These are phyloP conservation scores for Epistrophella euchroma DNA, from an alignment of 2,888 invertebrate species.

Conservation along the genomic window DNA sequence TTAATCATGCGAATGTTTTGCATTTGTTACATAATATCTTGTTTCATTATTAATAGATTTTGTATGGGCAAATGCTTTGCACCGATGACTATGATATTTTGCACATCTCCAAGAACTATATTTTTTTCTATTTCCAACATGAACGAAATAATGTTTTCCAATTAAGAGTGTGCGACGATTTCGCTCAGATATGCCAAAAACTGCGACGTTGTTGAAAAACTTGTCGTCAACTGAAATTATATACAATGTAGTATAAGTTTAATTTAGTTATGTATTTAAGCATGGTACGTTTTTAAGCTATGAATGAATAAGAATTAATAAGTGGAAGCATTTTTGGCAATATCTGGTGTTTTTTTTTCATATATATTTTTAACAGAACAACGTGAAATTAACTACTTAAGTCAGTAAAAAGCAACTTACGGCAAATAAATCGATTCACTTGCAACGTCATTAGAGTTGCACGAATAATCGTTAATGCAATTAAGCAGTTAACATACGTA, in stretches of 20 bases:
- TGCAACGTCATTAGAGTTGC: too few relatives aligned
- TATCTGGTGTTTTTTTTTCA: too few relatives aligned
- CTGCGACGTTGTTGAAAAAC: slow-evolving; percentile 11
- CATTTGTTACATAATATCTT: slow-evolving; percentile 1
- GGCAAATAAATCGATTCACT: too few relatives aligned
- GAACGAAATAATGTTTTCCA: slow-evolving; percentile 20
- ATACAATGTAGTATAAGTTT: neutral
- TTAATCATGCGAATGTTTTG: slow-evolving; percentile 6
- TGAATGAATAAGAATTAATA: neutral
- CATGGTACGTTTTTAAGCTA: neutral
- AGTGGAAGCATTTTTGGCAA: too few relatives aligned
- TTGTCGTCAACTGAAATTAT: slow-evolving; percentile 14
- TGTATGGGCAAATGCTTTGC: slow-evolving; percentile 21
- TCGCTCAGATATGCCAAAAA: slow-evolving; percentile 34
- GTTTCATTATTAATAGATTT: slow-evolving; percentile 3
- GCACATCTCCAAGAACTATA: slow-evolving; percentile 39
- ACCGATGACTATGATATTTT: slow-evolving; percentile 9
- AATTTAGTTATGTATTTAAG: neutral
- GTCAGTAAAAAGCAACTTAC: too few relatives aligned
- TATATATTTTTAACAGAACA: too few relatives aligned
- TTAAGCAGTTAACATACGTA: too few relatives aligned
- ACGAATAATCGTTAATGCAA: too few relatives aligned
- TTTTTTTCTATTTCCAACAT: slow-evolving; percentile 3
- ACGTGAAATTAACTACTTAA: too few relatives aligned
- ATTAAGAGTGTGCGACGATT: slow-evolving; percentile 32